Evolutionary conservation across 2,888 invertebrate genomes (phyloP), one percentile per base, ranked within the genome.

Genomic region (Sepioteuthis lessoniana): DNA sequence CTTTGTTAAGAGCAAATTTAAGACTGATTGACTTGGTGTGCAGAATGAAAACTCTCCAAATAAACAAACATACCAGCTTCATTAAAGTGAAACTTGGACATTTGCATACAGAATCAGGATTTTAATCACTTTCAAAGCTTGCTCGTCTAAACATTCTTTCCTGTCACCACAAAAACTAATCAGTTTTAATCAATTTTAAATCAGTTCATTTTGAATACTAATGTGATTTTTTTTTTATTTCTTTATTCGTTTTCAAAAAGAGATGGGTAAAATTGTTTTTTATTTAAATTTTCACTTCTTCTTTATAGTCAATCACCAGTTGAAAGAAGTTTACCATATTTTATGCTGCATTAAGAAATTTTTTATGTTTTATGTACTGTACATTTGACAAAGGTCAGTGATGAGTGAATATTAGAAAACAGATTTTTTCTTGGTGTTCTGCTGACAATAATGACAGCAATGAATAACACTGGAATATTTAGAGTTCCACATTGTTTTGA

Each of bases 181-280:
- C 76, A 76, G 76, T 76, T 76, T 76, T 76, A 76, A 76, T 76
- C 76, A 76, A 76, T 76, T 76, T 76, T 76, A 76, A 76, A 76
- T 76, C n/a, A 16, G 76, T 76, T 76, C 35, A 35, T 76, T 76
- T 76, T 76, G 76, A 21, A 76, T 76, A 76, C 76, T 76, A 76
- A 76, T 76, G 76, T 21, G 55, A 55, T 55, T 55, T 0, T 55
- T 55, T 55, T 55, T 55, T 0, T 55, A 21, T 55, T 76, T 35
- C n/a, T 25, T 76, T 76, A n/a, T 13, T n/a, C n/a, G 21, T 13
- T 35, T 76, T 76, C n/a, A 10, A 16, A 76, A 76, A 76, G 76
- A 76, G n/a, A 76, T 35, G 76, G 13, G n/a, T n/a, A 76, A 13
- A 7, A 76, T 76, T n/a, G 7, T 76, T 31, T 76, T 31, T 76